These are phyloP conservation scores for Hipparchia semele DNA, from an alignment of 2,888 invertebrate species.

Conservation along the genomic window DNA sequence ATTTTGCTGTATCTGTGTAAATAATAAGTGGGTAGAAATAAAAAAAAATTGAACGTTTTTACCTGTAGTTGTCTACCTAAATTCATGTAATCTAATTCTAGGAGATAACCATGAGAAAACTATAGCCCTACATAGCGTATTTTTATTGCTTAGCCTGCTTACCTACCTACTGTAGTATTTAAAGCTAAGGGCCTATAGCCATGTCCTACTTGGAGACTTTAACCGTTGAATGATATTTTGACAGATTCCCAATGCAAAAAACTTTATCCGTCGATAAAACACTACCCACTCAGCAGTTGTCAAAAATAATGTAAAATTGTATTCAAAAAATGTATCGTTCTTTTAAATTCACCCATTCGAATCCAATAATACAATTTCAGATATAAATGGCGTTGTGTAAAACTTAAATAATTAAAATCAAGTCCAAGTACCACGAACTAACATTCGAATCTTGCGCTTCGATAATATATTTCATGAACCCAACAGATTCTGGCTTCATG, in stretches of 20 bases:
- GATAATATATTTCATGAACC: conserved; percentile 42
- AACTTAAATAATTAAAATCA: conserved; percentile 34
- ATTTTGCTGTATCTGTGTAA: not conserved
- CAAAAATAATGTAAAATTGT: no score
- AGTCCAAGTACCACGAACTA: conserved; percentile 37
- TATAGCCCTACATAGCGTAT: no score
- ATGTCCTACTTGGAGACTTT: not conserved
- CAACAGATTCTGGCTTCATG: conserved; percentile 41
- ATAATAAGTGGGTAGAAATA: not conserved
- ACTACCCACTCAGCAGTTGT: no score
- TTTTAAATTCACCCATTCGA: not conserved
- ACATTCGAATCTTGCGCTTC: conserved; percentile 39
- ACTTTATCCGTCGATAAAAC: no score
- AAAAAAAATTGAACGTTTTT: not conserved
- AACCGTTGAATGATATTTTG: not conserved
- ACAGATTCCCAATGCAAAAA: no score
- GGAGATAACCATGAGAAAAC: not conserved
- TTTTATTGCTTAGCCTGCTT: no score
- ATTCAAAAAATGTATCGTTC: no score
- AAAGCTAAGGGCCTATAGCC: not conserved
- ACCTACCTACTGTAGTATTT: no score
- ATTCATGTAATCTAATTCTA: not conserved
- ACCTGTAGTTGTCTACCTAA: not conserved
- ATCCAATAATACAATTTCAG: not conserved
- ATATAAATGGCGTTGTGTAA: not conserved